phyloP scores from a whole-genome alignment of 2,797 vertebrate species.

The Hypotaenidia okinawae region DNA sequence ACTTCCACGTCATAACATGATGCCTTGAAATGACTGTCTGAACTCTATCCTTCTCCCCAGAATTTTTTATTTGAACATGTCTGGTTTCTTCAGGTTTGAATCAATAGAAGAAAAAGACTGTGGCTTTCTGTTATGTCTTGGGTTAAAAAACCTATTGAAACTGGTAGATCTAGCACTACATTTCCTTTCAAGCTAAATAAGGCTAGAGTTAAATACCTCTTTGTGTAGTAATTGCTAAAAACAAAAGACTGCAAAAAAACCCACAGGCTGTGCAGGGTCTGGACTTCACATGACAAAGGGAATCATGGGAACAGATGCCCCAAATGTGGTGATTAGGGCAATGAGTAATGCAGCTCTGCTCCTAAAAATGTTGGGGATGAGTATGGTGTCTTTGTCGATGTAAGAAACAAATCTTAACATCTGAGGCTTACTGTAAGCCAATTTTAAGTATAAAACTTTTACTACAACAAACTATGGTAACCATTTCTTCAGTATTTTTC shows the following conservation, averaged over 20 bases:
- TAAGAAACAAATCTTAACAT: background rate
- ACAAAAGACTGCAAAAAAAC: background rate
- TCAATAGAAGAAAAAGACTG: background rate
- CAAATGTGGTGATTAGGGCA: background rate
- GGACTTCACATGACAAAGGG: conserved; percentile 1
- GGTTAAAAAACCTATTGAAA: conserved; percentile 12
- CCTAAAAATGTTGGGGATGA: background rate
- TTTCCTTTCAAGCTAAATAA: conserved; percentile 41
- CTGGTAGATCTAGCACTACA: background rate
- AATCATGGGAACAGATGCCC: conserved; percentile 2
- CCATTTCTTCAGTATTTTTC: background rate
- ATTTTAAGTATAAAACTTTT: background rate
- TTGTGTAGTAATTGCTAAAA: conserved; percentile 51
- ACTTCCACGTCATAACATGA: background rate
- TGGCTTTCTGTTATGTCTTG: background rate
- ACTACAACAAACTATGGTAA: background rate
- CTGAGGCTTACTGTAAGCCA: background rate
- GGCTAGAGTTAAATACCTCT: background rate
- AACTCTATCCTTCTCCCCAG: background rate
- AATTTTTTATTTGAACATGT: background rate
- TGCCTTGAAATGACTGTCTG: background rate
- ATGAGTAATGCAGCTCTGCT: background rate
- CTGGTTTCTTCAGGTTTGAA: conserved; percentile 5
- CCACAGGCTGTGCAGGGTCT: background rate
- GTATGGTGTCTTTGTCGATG: background rate